phyloP scores from a whole-genome alignment of 2,797 vertebrate genomes.

The Pristis pectinata region DNA sequence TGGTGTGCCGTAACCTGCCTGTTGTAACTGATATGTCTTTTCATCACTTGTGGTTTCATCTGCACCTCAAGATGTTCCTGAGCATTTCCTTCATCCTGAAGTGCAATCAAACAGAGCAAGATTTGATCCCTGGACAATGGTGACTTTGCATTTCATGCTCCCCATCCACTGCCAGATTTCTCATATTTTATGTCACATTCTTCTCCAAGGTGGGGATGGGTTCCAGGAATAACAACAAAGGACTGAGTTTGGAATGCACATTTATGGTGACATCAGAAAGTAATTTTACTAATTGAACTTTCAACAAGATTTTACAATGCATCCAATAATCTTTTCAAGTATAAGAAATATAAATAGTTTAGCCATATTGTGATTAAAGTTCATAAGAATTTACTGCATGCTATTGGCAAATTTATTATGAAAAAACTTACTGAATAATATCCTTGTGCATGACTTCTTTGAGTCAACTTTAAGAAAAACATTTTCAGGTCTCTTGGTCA shows the following conservation, averaged over 20 bases:
- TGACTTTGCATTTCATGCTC: neutral
- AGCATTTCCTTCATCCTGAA: neutral
- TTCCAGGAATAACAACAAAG: slow-evolving; percentile 10
- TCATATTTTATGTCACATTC: neutral
- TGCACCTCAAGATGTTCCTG: neutral
- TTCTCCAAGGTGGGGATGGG: neutral
- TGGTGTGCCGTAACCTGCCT: neutral
- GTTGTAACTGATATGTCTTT: neutral
- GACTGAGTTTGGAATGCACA: neutral
- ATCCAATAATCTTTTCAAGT: neutral
- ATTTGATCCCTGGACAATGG: neutral
- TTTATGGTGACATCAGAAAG: slow-evolving; percentile 11
- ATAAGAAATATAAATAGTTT: neutral
- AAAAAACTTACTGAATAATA: neutral
- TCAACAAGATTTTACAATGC: neutral
- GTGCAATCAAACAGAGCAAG: neutral
- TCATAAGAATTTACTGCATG: neutral
- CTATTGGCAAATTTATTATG: neutral
- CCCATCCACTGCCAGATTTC: neutral
- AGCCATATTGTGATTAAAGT: neutral
- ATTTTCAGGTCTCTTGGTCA: neutral
- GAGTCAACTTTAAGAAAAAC: neutral
- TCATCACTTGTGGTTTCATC: neutral
- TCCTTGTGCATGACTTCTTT: neutral
- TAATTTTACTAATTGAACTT: neutral